Evolutionary conservation across 2,888 invertebrate species (phyloP), one percentile per base, ranked within the genome.

Genomic region (Sisyra nigra): DNA sequence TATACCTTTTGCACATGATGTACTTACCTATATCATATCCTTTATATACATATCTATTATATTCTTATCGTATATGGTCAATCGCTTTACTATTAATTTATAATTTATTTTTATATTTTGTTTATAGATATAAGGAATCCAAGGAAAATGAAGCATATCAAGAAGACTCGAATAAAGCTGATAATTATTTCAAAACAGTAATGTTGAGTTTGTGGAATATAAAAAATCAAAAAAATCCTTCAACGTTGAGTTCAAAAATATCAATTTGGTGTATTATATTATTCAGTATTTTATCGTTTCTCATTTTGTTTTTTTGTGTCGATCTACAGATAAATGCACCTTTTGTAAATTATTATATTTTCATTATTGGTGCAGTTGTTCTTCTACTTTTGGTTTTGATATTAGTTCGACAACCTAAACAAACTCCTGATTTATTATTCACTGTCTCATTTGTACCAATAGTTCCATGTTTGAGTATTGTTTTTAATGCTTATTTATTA

Each of bases 401-500:
- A 19, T 74, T 87, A 47, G 71, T 67, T 49, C 65, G 81, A 31
- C 87, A 87, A 60, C 87, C 87, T 0, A 60, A 68, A 38, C 71
- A 75, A 10, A 54, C 64, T 3, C 55, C 64, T 2, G 61, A 78
- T 45, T 63, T 87, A 37, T 70, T 80, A 2, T 87, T 87, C 55
- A 80, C 85, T 85, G 85, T 91, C 18, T 92, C 92, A 0, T 63
- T 82, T 41, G 85, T 93, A 8, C 93, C 93, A 0, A 59, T 84
- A 36, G 67, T 93, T 48, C 92, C 93, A 3, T 80, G 80, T 53
- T 56, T 87, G 5, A 89, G 89, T 61, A 77, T 89, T 35, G 74
- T 88, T 48, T 79, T 87, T 55, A 94, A 94, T 64, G 65, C 89
- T 41, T 91, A 89, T 62, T 68, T 94, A 42, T 93, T 93, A 92